Conservation (phyloP, 2,797 vertebrate species). For the Hydrolagus colliei region DNA sequence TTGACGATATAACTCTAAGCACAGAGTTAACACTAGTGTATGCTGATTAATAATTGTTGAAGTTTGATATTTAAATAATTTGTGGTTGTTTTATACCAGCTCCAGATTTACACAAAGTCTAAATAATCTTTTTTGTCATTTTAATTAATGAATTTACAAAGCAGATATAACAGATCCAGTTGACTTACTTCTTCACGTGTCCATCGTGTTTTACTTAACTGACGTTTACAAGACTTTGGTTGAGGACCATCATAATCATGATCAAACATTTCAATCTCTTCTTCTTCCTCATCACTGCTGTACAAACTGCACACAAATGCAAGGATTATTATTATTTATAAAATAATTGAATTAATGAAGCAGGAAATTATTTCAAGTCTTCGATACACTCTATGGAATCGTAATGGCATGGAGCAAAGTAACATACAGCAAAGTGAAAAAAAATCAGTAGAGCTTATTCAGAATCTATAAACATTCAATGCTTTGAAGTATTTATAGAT, state of each 20-base stretch:
- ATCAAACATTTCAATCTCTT: conserved; percentile 90
- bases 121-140: not conserved
- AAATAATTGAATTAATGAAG: conserved; percentile 32
- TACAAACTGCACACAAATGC: conserved; percentile 72
- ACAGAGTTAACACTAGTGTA: conserved; percentile 42
- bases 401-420: not conserved
- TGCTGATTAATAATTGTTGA: conserved; percentile 14
- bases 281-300: conserved; percentile 95
- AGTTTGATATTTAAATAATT: not conserved
- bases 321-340: too few relatives aligned
- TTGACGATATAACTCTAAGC: conserved; percentile 34
- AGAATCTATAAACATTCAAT: not conserved
- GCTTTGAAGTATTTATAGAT: not conserved
- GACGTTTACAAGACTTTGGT: conserved; percentile 83
- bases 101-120: not conserved
- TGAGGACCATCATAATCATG: conserved; percentile 91
- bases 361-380: not conserved
- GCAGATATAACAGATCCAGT: not conserved
- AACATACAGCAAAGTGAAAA: not conserved
- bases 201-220: conserved; percentile 96
- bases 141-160: not conserved
- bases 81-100: too few relatives aligned
- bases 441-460: not conserved
- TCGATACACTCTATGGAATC: not conserved
- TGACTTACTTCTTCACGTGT: conserved; percentile 87